These are phyloP conservation scores for Pterophyllum scalare DNA, from an alignment of 2,113 vertebrate species.

Conservation along the genomic window DNA sequence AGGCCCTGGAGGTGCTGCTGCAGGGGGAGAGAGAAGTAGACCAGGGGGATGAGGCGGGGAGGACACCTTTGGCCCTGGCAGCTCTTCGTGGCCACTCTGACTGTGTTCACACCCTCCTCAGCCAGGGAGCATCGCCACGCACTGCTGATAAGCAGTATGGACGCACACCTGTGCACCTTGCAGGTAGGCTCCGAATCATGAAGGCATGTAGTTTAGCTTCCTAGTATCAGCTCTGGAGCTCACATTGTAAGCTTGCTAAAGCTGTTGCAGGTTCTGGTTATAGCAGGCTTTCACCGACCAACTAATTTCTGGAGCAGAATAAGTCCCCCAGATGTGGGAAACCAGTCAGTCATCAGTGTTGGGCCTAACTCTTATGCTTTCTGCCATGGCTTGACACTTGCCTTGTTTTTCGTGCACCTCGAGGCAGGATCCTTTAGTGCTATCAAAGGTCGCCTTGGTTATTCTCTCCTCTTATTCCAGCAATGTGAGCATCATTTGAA, in stretches of 20 bases:
- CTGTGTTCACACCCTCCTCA: constrained; percentile 92
- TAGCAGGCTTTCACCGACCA: too few species aligned
- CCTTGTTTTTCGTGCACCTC: not conserved
- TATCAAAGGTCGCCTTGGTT: not conserved
- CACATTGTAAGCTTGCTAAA: too few species aligned
- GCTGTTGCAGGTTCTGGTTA: too few species aligned
- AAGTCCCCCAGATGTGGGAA: not conserved
- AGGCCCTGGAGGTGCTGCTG: constrained; percentile 93
- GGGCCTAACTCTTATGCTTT: not conserved
- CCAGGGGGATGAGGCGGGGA: constrained; percentile 89
- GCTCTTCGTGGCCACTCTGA: constrained; percentile 90
- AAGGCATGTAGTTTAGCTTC: not conserved
- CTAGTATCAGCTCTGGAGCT: not conserved
- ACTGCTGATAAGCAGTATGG: constrained; percentile 86
- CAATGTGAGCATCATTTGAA: not conserved
- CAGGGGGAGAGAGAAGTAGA: constrained; percentile 90
- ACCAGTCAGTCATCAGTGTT: not conserved
- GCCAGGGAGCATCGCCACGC: constrained; percentile 90
- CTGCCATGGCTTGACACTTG: not conserved
- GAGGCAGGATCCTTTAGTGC: not conserved
- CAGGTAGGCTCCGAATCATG: constrained; percentile 80
- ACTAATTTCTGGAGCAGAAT: too few species aligned
- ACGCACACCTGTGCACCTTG: constrained; percentile 90
- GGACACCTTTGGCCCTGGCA: constrained; percentile 91
- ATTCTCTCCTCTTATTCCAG: not conserved